Percentiles rank a stretch among this genome's conserved stretches.
Conservation (phyloP, 2,888 invertebrate genomes). For the Dione vanillae region DNA sequence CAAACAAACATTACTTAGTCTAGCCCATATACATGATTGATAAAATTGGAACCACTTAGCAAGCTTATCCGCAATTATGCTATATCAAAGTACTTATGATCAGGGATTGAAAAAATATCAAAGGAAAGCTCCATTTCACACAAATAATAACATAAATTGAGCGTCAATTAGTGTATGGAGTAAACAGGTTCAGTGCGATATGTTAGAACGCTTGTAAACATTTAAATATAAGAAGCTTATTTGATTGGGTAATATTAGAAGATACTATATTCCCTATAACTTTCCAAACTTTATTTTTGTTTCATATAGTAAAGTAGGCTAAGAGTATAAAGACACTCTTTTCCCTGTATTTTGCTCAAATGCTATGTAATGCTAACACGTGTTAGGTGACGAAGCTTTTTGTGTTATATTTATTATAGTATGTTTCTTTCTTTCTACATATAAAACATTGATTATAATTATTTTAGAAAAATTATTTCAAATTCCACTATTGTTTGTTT, state of each 20-base stretch:
- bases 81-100: slow-evolving; percentile 1
- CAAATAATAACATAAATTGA: slow-evolving; percentile 6
- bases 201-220: slow-evolving; percentile 5
- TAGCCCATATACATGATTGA: neutral
- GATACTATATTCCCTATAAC: slow-evolving; percentile 4
- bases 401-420: no score
- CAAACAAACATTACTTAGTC: no score
- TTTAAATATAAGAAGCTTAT: neutral
- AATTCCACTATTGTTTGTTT: no score
- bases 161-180: slow-evolving; percentile 6
- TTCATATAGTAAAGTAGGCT: no score
- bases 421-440: no score
- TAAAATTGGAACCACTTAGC: neutral
- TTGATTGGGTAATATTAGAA: neutral
- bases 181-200: neutral
- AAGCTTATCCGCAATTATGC: slow-evolving; percentile 1
- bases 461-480: no score
- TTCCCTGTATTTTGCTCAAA: no score
- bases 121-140: neutral
- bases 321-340: no score
- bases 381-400: no score
- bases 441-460: no score
- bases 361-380: no score
- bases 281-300: neutral
- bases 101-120: neutral